Conservation (phyloP, 2,113 vertebrate genomes). For the Odocoileus hemionus region DNA sequence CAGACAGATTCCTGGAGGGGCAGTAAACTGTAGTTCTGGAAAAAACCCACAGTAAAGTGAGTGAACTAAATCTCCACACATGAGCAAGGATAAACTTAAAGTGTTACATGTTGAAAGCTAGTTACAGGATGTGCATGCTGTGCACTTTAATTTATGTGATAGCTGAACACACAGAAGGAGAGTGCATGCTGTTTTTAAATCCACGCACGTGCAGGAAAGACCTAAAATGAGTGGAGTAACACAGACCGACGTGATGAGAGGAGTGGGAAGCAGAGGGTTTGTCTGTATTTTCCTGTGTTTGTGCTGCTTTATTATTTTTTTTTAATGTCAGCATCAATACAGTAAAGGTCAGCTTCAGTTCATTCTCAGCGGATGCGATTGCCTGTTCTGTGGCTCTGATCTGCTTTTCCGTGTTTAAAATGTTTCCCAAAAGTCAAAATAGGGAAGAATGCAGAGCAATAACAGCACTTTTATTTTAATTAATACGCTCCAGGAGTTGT, state of each 20-base stretch:
- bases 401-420: neutral
- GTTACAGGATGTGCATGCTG: neutral
- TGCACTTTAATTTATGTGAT: neutral
- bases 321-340: accelerated
- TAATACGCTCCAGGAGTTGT: neutral
- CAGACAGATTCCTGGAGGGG: neutral
- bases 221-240: neutral
- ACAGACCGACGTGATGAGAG: neutral
- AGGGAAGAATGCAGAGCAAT: neutral
- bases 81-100: neutral
- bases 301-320: neutral
- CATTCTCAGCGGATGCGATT: accelerated
- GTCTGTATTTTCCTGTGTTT: neutral
- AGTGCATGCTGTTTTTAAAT: neutral
- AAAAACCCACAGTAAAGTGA: neutral
- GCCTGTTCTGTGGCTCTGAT: neutral
- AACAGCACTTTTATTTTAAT: neutral
- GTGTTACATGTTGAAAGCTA: neutral
- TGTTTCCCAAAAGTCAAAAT: neutral
- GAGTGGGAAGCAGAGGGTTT: neutral
- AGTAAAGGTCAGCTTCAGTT: neutral
- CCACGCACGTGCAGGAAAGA: neutral
- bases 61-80: neutral
- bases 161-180: neutral
- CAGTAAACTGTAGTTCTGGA: neutral